Percentiles rank a stretch among this genome's conserved stretches.
Conservation (phyloP, 2,113 vertebrate genomes). For the Leucosticte australis region DNA sequence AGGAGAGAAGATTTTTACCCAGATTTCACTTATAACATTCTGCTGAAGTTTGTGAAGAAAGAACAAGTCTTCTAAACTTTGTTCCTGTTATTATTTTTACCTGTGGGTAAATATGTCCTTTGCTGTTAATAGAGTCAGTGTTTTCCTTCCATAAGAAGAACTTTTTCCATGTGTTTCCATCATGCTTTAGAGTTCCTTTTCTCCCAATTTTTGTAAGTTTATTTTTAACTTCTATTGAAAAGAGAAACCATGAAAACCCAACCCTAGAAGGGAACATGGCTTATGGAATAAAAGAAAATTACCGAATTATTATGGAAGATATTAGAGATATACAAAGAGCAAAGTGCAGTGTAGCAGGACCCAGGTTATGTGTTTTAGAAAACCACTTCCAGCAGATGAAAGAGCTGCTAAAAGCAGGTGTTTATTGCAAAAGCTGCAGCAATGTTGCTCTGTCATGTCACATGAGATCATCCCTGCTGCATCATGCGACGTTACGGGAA, state of each 20-base stretch:
- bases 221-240: not conserved
- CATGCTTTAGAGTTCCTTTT: not conserved
- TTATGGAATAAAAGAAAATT: not conserved
- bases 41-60: not conserved
- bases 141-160: not conserved
- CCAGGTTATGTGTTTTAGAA: not conserved
- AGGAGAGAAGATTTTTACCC: not conserved
- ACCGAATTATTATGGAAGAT: not conserved
- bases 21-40: not conserved
- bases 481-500: not conserved
- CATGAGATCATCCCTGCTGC: not conserved
- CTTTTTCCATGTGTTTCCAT: not conserved
- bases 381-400: not conserved
- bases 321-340: not conserved
- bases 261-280: not conserved
- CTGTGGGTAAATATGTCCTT: not conserved
- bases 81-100: not conserved
- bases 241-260: not conserved
- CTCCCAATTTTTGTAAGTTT: not conserved
- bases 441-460: not conserved
- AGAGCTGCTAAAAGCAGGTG: conserved; percentile 12
- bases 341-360: not conserved
- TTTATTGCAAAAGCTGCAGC: not conserved
- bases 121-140: not conserved
- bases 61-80: not conserved